Conservation (phyloP, 2,888 invertebrate species). For the Apocheima hispidaria region DNA sequence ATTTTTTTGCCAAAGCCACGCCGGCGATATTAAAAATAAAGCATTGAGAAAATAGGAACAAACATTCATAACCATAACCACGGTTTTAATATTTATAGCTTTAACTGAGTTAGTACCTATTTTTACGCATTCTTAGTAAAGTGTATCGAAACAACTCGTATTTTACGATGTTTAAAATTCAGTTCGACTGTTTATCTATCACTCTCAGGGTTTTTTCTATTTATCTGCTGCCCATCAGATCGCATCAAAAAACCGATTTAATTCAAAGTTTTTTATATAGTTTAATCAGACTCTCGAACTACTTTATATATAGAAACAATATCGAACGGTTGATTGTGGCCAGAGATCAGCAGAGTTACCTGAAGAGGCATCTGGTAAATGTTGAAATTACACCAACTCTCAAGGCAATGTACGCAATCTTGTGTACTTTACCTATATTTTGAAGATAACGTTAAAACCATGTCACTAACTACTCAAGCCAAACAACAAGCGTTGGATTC, state of each 20-base stretch:
- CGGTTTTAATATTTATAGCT: neutral
- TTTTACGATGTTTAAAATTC: conserved; percentile 1
- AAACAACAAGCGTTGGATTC: too few species aligned
- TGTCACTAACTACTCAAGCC: neutral
- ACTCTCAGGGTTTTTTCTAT: neutral
- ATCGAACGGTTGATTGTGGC: too few species aligned
- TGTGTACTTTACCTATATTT: too few species aligned
- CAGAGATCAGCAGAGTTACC: too few species aligned
- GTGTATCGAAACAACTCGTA: neutral
- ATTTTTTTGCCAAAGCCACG: neutral
- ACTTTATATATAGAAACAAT: too few species aligned
- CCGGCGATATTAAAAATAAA: neutral
- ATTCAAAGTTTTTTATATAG: too few species aligned
- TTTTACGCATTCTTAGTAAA: neutral
- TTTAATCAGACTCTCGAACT: neutral
- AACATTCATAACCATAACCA: neutral
- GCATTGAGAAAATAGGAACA: neutral
- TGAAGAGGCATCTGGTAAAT: neutral
- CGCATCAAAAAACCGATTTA: neutral
- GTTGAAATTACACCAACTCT: conserved; percentile 1
- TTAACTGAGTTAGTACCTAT: too few species aligned
- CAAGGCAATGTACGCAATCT: neutral
- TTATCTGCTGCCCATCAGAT: neutral
- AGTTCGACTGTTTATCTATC: neutral
- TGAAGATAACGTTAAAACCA: neutral